phyloP scores from a whole-genome alignment of 1,140 invertebrate species.

The Euglossa dilemma region DNA sequence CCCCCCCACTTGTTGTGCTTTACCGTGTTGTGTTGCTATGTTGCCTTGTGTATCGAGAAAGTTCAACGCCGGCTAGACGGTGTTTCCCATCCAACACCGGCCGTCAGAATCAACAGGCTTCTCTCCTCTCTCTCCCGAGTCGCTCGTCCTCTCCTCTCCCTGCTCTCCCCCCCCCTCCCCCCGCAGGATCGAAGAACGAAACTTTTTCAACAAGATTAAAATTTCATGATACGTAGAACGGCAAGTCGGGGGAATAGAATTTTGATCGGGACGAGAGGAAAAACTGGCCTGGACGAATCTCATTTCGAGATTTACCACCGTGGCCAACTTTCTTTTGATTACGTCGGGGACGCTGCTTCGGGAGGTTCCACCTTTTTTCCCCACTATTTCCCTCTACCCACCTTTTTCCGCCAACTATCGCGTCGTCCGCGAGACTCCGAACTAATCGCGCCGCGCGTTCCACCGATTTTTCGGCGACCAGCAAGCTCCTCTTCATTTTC shows the following conservation, averaged over 20 bases:
- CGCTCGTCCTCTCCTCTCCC: background rate
- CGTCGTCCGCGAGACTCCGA: background rate
- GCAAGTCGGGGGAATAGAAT: slow-evolving; percentile 38
- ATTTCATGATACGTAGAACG: slow-evolving; percentile 32
- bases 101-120: slow-evolving; percentile 75
- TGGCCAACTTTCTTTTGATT: slow-evolving; percentile 44
- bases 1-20: slow-evolving; percentile 80
- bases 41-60: slow-evolving; percentile 81
- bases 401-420: background rate
- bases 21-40: slow-evolving; percentile 76
- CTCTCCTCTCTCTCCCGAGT: background rate
- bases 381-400: background rate
- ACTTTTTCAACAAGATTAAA: slow-evolving; percentile 39
- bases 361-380: background rate
- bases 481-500: accelerated
- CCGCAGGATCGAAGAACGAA: slow-evolving; percentile 34
- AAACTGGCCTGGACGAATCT: slow-evolving; percentile 31
- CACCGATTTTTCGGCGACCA: background rate
- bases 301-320: slow-evolving; percentile 36
- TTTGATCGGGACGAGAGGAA: background rate
- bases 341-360: slow-evolving; percentile 33
- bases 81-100: slow-evolving; percentile 70
- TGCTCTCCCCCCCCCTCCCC: background rate
- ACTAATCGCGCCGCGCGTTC: background rate
- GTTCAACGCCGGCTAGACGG: slow-evolving; percentile 81